These are phyloP conservation scores for Corvus moneduloides DNA, from an alignment of 2,113 vertebrate species.

Conservation along the genomic window DNA sequence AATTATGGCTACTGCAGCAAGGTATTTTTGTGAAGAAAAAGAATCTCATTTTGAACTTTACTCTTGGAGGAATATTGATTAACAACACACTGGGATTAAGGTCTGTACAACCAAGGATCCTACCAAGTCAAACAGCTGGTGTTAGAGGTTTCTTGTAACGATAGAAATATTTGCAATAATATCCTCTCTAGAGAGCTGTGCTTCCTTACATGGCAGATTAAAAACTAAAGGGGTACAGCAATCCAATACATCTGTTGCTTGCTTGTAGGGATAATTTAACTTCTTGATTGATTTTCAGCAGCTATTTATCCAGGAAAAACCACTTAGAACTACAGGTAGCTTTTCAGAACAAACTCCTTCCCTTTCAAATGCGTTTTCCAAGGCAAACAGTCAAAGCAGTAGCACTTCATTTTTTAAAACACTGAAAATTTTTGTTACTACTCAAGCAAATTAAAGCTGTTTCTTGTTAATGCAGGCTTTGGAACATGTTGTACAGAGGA, in stretches of 20 bases:
- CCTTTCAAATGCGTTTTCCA: conserved; percentile 21
- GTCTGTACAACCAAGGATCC: not conserved
- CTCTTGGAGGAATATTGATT: not conserved
- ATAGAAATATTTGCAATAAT: not conserved
- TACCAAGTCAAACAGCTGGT: not conserved
- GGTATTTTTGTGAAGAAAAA: not conserved
- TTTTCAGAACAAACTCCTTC: not conserved
- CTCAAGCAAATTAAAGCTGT: conserved; percentile 53
- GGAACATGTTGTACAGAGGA: conserved; percentile 71
- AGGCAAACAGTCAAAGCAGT: conserved; percentile 40
- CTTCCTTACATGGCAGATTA: not conserved
- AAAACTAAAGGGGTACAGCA: not conserved
- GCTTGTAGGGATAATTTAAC: not conserved
- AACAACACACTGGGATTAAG: not conserved
- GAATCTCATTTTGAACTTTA: not conserved
- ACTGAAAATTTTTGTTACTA: conserved; percentile 53
- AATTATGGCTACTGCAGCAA: not conserved
- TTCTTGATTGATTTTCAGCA: not conserved
- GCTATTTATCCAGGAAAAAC: not conserved
- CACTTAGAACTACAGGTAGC: not conserved
- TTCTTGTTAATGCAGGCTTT: conserved; percentile 67
- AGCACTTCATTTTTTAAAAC: conserved; percentile 46
- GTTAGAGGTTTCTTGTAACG: not conserved
- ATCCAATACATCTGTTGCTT: not conserved
- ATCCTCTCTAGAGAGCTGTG: not conserved